phyloP scores from a whole-genome alignment of 2,113 vertebrate species.

The Ranitomeya imitator region DNA sequence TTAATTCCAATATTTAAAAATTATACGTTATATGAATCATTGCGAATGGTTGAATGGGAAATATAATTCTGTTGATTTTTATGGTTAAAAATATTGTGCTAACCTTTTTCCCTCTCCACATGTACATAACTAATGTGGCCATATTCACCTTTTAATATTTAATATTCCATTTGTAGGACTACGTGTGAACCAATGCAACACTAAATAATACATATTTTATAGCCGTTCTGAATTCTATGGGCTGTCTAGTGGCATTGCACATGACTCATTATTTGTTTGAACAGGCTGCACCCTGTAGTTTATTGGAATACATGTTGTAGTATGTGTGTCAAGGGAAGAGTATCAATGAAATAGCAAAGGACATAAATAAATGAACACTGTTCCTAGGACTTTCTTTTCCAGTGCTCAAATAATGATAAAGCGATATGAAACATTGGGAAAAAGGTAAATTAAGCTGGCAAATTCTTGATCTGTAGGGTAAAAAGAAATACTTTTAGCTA shows the following conservation, averaged over 20 bases:
- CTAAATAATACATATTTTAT: constrained; percentile 48
- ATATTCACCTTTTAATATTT: constrained; percentile 34
- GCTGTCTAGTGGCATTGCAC: constrained; percentile 22
- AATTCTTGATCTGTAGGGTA: not conserved
- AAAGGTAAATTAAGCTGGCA: not conserved
- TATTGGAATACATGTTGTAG: constrained; percentile 41
- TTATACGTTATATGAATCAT: not conserved
- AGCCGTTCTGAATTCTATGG: constrained; percentile 16
- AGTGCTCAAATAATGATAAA: constrained; percentile 1
- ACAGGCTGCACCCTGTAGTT: constrained; percentile 21
- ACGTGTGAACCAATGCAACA: constrained; percentile 22
- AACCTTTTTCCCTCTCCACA: constrained; percentile 13
- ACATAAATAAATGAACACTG: constrained; percentile 35
- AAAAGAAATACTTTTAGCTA: not conserved
- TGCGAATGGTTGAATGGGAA: not conserved
- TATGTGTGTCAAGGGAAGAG: constrained; percentile 30
- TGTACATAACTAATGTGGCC: constrained; percentile 28
- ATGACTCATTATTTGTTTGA: constrained; percentile 33
- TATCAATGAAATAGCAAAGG: constrained; percentile 38
- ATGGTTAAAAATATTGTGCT: not conserved
- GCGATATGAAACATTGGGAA: not conserved
- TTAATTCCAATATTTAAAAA: too few species aligned
- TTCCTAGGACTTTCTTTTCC: not conserved
- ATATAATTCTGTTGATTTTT: not conserved
- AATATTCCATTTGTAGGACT: constrained; percentile 42